These are phyloP conservation scores for Allolobophora icterica DNA, from an alignment of 2,888 invertebrate genomes.

Conservation along the genomic window DNA sequence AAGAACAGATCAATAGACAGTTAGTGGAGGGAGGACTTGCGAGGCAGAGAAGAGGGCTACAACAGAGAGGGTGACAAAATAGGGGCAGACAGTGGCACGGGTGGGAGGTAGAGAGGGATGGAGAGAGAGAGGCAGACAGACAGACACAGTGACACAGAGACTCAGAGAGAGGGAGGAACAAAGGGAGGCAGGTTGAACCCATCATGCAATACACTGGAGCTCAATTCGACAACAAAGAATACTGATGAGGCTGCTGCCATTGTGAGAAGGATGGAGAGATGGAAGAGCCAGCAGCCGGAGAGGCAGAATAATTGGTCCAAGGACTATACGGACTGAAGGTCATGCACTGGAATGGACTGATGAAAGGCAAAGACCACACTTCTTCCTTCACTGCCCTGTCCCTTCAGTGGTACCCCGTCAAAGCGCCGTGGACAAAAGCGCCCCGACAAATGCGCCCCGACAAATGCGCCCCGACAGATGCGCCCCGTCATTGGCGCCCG, in stretches of 20 bases:
- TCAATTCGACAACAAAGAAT: background rate
- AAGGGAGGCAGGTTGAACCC: background rate
- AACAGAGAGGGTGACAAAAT: background rate
- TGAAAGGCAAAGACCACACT: background rate
- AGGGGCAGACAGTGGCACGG: background rate
- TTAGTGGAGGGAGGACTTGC: background rate
- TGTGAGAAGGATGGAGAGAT: background rate
- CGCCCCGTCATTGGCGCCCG: too few relatives aligned
- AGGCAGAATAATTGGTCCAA: background rate
- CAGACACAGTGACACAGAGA: too few relatives aligned
- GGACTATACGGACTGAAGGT: background rate
- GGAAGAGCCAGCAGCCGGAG: background rate
- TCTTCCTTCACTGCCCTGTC: background rate
- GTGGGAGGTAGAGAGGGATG: background rate
- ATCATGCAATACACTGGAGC: conserved; percentile 17
- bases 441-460: too few relatives aligned
- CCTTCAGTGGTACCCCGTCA: too few relatives aligned
- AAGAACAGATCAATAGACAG: conserved; percentile 9
- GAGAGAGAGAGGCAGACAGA: too few relatives aligned
- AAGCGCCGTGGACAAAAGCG: too few relatives aligned
- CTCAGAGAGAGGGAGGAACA: too few relatives aligned
- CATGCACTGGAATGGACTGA: background rate
- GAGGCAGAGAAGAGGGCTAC: background rate
- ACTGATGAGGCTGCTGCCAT: background rate
- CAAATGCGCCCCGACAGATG: too few relatives aligned